Base-by-base conservation (phyloP, 2,797 vertebrate species). In the Neosilurus mollespiculum region DNA sequence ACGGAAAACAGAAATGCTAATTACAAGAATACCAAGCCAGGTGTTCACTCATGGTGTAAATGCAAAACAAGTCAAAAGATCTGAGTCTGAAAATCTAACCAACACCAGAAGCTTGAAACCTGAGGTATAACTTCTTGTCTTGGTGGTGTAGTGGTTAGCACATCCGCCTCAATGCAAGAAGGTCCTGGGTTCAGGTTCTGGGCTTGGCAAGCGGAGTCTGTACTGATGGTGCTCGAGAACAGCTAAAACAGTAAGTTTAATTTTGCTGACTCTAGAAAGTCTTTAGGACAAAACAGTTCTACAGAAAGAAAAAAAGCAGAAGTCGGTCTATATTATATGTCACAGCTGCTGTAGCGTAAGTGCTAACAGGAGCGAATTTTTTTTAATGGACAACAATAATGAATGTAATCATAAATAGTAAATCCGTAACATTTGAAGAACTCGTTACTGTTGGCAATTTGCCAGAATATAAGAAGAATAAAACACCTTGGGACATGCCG, bases 1-100 rank as follows among this genome's bases (percentile, higher is more conserved):
- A 26, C 82, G 51, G 81, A n/a, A 70, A 70, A 26, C 82, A 61
- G 81, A n/a, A 70, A 70, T 69, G 30, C 18, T 34, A 26, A 67
- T 43, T 61, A 51, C 12, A n/a, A 62, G 66, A 71, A 71, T 18
- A 62, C 22, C 8, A 1, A 71, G 53, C 53, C 66, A 15, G 53
- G 54, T 66, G 64, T 80, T 69, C 26, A 12, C 14, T 59, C 73
- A 6, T 26, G 9, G 24, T 34, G 26, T 59, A 58, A 58, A 59
- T 30, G 34, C 16, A 18, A 70, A 67, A 58, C 30, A 66, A 78
- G 34, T 11, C 24, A 14, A 66, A 64, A 24, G n/a, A 49, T 30
- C 59, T 43, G 56, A 77, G 43, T 61, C 22, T 16, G 58, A 61
- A 58, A 43, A 51, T 73, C 24, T 56, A 30, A 73, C 2, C 54